Percentiles rank a stretch among this genome's conserved stretches.
These are phyloP conservation scores for Xestia sexstrigata DNA, from an alignment of 2,888 invertebrate genomes.

Conservation along the genomic window DNA sequence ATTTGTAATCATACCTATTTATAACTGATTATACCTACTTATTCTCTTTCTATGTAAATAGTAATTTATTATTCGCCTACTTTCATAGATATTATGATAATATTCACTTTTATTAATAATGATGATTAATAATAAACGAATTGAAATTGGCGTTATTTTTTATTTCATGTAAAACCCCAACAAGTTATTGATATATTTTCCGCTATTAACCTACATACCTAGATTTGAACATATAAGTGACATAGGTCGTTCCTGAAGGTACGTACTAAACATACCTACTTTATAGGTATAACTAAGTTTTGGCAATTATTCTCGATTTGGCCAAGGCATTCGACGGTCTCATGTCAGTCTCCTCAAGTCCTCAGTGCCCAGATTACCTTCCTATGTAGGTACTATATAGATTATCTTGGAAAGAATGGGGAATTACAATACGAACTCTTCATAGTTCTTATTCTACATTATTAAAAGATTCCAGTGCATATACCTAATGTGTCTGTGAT, in stretches of 20 bases:
- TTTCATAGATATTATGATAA: conserved; percentile 82
- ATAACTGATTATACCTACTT: conserved; percentile 61
- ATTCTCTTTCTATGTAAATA: conserved; percentile 80
- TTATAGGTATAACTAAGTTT: not conserved
- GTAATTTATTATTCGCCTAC: conserved; percentile 83
- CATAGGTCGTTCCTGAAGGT: not conserved
- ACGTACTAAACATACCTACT: not conserved
- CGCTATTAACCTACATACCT: not conserved
- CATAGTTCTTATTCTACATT: not conserved
- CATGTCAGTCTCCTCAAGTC: not conserved
- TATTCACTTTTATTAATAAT: conserved; percentile 88
- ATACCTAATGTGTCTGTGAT: not conserved
- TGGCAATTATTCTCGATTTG: not conserved
- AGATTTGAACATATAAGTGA: not conserved
- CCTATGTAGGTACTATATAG: not conserved
- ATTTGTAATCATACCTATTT: conserved; percentile 63
- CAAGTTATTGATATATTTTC: not conserved
- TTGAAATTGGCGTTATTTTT: conserved; percentile 72
- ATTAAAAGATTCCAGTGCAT: not conserved
- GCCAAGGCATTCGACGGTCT: not conserved
- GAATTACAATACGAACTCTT: not conserved
- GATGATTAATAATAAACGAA: conserved; percentile 82
- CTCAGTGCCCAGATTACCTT: no score
- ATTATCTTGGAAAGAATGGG: not conserved
- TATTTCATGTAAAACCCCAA: conserved; percentile 26